These are phyloP conservation scores for Callyntrura guangdongensis DNA, from an alignment of 2,888 invertebrate species.

Conservation along the genomic window DNA sequence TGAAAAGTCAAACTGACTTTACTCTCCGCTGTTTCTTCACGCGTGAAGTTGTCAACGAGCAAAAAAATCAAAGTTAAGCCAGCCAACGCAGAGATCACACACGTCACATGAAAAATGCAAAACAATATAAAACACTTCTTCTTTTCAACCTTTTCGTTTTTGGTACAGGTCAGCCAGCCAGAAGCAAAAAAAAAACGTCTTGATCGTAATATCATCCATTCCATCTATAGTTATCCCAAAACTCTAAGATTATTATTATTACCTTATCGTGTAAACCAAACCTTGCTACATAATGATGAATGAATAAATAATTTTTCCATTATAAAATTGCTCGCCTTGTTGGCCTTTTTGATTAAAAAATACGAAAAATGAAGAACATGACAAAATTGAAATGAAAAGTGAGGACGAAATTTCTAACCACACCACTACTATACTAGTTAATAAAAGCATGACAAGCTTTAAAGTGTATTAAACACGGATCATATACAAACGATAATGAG, in stretches of 20 bases:
- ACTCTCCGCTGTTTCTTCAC: neutral
- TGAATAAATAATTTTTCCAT: conserved; percentile 56
- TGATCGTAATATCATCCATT: conserved; percentile 34
- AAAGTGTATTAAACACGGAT: too few relatives aligned
- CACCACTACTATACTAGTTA: neutral
- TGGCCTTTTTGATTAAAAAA: conserved; percentile 19
- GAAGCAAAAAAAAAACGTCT: conserved; percentile 38
- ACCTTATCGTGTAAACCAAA: conserved; percentile 46
- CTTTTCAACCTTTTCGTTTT: conserved; percentile 42
- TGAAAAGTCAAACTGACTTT: conserved; percentile 57
- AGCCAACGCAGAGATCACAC: conserved; percentile 27
- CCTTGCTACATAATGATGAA: conserved; percentile 33
- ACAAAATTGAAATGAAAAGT: conserved; percentile 46
- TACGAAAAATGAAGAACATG: conserved; percentile 22
- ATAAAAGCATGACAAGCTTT: too few relatives aligned
- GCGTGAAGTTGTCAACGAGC: conserved; percentile 44
- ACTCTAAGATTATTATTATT: conserved; percentile 20
- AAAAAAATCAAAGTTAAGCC: conserved; percentile 47
- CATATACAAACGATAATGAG: too few relatives aligned
- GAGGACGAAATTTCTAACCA: conserved; percentile 24
- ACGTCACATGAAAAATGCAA: conserved; percentile 27
- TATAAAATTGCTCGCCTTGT: conserved; percentile 18
- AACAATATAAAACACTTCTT: neutral
- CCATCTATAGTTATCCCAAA: neutral
- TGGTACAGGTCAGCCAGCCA: conserved; percentile 64